phyloP scores from a whole-genome alignment of 1,140 invertebrate species.

The Drosophila watanabei region DNA sequence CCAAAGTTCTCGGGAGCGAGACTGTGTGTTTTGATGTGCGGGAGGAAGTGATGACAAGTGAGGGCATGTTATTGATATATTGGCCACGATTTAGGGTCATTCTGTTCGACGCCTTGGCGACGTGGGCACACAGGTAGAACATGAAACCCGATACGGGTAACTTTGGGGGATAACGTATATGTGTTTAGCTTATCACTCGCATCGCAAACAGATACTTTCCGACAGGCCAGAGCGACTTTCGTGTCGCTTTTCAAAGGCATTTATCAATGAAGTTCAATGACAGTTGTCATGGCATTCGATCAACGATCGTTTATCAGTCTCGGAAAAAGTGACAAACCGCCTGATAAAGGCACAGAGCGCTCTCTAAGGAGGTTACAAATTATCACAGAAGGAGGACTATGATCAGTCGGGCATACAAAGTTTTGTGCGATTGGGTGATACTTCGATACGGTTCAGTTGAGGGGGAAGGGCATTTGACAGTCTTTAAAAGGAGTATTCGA shows the following conservation, averaged over 20 bases:
- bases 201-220: constrained; percentile 66
- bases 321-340: constrained; percentile 62
- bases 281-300: constrained; percentile 70
- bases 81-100: constrained; percentile 57
- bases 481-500: neutral
- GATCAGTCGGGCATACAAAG: constrained; percentile 11
- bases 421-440: neutral
- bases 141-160: constrained; percentile 47
- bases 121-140: constrained; percentile 55
- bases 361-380: constrained; percentile 16
- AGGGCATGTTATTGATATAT: constrained; percentile 65
- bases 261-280: constrained; percentile 84
- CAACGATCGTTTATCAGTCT: constrained; percentile 72
- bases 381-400: constrained; percentile 14
- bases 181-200: constrained; percentile 72
- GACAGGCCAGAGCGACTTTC: constrained; percentile 7
- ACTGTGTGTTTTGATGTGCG: constrained; percentile 10
- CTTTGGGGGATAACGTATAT: constrained; percentile 39
- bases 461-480: neutral
- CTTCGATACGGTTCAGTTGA: constrained; percentile 1
- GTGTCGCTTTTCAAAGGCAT: constrained; percentile 33
- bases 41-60: constrained; percentile 48
- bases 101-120: constrained; percentile 18
- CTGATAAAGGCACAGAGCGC: constrained; percentile 57
- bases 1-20: constrained; percentile 4